Evolutionary conservation across 2,888 invertebrate species (phyloP), one percentile per base, ranked within the genome.

Genomic region (Epinotia demarniana): DNA sequence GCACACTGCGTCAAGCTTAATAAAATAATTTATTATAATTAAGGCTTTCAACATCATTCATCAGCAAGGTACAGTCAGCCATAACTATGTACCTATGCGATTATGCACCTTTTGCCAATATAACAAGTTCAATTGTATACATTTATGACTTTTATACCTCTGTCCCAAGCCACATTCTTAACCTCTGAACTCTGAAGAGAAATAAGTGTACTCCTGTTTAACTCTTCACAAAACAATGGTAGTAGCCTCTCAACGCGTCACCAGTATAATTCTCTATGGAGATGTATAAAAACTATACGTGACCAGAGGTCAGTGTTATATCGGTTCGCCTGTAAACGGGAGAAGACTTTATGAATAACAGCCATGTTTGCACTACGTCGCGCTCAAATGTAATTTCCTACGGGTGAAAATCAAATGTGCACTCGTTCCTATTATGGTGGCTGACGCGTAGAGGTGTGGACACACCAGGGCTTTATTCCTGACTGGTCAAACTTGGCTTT

Each of bases 331-430:
- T 53, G n/a, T 4, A 53, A 8, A 53, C 53, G n/a, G n/a, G n/a
- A 53, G n/a, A 8, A 16, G 8, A 2, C 39, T 49, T 49, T 4
- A 6, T 53, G 53, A n/a, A 53, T n/a, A n/a, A 53, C n/a, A 11
- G 16, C 2, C 16, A 23, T 43, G 23, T 60, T 66, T 63, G 64
- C 58, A 12, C 53, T 19, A 46, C 60, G 39, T 6, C 16, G 33
- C 49, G 74, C 60, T 49, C 63, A 70, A 66, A 75, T 66, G 75
- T 64, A 71, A 75, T 75, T 75, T 70, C 70, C 64, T 75, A 49
- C 63, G 60, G 70, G 73, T 12, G 73, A 60, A 75, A 75, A 71
- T 75, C 70, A 71, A 71, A 75, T 71, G 66, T 75, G 75, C 75
- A 66, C 75, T 71, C 57, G 57, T 49, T 60, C 33, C 60, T 61